phyloP scores from a whole-genome alignment of 2,888 invertebrate species.

The Agriopis aurantiaria region DNA sequence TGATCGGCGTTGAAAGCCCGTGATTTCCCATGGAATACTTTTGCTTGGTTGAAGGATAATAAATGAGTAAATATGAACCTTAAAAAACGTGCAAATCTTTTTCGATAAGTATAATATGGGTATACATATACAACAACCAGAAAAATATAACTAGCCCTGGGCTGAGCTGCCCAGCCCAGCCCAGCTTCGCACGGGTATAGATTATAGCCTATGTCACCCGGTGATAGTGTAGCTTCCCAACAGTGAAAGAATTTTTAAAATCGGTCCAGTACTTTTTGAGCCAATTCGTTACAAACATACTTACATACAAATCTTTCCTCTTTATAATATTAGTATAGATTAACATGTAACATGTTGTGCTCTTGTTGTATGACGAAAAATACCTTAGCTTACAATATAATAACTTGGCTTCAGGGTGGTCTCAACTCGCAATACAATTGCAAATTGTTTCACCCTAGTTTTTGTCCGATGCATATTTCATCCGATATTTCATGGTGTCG shows the following conservation, averaged over 20 bases:
- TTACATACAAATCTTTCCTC: no score
- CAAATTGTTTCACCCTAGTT: slow-evolving; percentile 5
- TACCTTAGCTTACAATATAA: background rate
- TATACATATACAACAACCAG: no score
- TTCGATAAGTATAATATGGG: background rate
- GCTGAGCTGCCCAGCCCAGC: no score
- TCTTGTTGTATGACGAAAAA: background rate
- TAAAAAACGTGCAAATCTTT: background rate
- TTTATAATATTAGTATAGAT: background rate
- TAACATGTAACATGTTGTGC: background rate
- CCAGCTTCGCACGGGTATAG: no score
- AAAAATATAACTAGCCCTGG: no score
- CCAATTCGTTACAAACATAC: no score
- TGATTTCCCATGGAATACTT: slow-evolving; percentile 16
- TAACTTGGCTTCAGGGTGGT: background rate
- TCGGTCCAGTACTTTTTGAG: no score
- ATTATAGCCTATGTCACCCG: no score
- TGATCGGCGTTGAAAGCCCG: slow-evolving; percentile 22
- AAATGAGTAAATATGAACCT: no score
- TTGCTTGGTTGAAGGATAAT: no score
- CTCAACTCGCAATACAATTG: background rate
- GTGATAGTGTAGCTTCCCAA: no score
- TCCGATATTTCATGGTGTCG: slow-evolving; percentile 16
- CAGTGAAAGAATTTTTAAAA: no score
- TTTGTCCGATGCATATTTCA: slow-evolving; percentile 3